Percentiles rank a stretch among this genome's conserved stretches.
Evolutionary conservation across 2,113 vertebrate species (phyloP).

Genomic region (Trogon surrucura): DNA sequence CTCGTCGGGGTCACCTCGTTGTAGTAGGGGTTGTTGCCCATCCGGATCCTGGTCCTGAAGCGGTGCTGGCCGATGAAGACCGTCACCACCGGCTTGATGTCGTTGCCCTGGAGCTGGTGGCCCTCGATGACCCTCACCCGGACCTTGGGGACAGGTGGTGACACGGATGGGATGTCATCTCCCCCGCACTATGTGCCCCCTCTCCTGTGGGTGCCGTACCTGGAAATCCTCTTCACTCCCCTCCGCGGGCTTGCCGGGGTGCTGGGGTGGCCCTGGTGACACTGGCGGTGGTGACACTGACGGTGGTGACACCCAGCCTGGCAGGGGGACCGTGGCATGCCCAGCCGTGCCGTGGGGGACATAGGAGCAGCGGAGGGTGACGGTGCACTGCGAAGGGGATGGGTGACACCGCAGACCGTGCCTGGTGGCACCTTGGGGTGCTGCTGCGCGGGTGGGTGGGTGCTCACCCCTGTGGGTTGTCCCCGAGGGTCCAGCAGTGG

Average conservation of each 20-base stretch:
- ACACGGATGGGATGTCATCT: rapidly evolving
- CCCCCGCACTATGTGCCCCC: rapidly evolving
- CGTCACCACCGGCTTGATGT: conserved; percentile 20
- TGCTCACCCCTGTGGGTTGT: neutral
- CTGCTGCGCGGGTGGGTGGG: neutral
- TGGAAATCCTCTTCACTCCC: conserved; percentile 25
- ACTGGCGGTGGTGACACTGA: rapidly evolving
- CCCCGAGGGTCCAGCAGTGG: neutral
- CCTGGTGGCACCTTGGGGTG: neutral
- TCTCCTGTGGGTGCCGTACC: neutral
- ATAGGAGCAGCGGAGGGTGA: neutral
- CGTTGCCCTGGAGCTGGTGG: conserved; percentile 8
- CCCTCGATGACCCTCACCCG: conserved; percentile 29
- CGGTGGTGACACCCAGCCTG: rapidly evolving
- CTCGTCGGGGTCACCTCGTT: neutral
- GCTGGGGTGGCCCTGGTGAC: neutral
- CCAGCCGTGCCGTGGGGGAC: rapidly evolving
- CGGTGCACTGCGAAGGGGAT: neutral
- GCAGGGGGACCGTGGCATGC: rapidly evolving
- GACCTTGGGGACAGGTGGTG: neutral
- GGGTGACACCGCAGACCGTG: neutral
- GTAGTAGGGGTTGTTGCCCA: conserved; percentile 50
- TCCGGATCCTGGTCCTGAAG: neutral
- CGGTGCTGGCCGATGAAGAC: neutral
- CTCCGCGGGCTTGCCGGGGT: rapidly evolving